Conservation (phyloP, 92 coral and sea anemone genomes). For the Palythoa caribaeorum region DNA sequence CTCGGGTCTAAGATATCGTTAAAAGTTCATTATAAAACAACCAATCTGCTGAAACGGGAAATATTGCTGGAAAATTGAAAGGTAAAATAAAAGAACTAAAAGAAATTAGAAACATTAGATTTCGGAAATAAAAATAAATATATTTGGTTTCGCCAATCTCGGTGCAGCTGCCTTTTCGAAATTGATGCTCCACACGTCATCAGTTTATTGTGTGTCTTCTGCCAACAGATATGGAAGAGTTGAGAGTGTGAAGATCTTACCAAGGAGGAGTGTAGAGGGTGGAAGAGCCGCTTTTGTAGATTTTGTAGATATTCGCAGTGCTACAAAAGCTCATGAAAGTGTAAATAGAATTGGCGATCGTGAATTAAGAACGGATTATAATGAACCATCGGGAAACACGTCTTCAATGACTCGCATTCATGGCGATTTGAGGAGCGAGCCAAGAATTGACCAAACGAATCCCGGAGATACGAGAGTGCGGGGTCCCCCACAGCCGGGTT, state of each 20-base stretch:
- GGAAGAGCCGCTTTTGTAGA: conserved; percentile 99
- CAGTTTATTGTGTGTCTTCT: conserved; percentile 14
- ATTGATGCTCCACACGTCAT: conserved; percentile 61
- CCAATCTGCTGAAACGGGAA: neutral
- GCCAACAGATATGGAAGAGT: conserved; percentile 91
- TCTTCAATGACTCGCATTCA: conserved; percentile 78
- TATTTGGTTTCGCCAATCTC: neutral
- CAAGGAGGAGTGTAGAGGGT: conserved; percentile 97
- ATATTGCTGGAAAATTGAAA: neutral
- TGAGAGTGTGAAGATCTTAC: conserved; percentile 93
- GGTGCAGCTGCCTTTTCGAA: conserved; percentile 4
- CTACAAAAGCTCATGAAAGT: conserved; percentile 98
- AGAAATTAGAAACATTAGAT: neutral
- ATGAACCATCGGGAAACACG: conserved; percentile 92
- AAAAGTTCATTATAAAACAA: neutral
- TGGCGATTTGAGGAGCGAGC: conserved; percentile 51
- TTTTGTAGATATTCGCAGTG: conserved; percentile 98
- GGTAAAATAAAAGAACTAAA: neutral
- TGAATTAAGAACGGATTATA: conserved; percentile 95
- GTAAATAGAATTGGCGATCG: conserved; percentile 96
- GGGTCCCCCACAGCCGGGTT: conserved; percentile 69
- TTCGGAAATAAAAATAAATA: neutral
- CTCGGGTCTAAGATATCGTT: neutral
- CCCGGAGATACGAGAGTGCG: conserved; percentile 63
- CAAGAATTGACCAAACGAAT: conserved; percentile 44